phyloP scores from a whole-genome alignment of 2,113 vertebrate genomes.

The Pogonocichla stellata region DNA sequence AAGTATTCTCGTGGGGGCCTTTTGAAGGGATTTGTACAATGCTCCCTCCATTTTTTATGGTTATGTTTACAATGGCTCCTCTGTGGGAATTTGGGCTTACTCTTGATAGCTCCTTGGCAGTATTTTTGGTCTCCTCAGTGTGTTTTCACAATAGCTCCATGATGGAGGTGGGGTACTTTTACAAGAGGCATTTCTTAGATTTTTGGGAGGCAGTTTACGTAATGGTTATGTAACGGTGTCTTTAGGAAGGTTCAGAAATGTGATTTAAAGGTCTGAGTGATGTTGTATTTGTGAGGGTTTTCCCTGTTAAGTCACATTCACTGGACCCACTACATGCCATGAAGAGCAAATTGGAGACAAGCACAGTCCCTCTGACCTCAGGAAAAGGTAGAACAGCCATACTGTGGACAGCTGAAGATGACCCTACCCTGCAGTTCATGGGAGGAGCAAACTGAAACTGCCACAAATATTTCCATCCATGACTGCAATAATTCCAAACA shows the following conservation, averaged over 20 bases:
- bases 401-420: neutral
- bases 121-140: conserved; percentile 1
- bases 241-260: neutral
- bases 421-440: neutral
- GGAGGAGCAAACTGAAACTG: neutral
- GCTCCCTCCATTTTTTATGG: conserved; percentile 14
- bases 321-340: neutral
- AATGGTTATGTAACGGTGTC: neutral
- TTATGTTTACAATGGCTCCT: conserved; percentile 30
- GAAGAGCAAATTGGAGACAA: neutral
- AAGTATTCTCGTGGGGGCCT: neutral
- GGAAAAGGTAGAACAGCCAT: neutral
- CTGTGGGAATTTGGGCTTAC: conserved; percentile 10
- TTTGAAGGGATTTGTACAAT: conserved; percentile 41
- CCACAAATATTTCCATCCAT: neutral
- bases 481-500: neutral
- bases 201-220: conserved; percentile 35
- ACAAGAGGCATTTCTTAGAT: conserved; percentile 3
- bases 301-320: neutral
- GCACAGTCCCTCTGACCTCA: neutral
- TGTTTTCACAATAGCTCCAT: conserved; percentile 38
- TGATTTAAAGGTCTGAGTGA: neutral
- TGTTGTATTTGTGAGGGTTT: neutral
- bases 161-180: conserved; percentile 21
- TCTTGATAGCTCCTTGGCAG: conserved; percentile 29